These are phyloP conservation scores for Chrosomus eos DNA, from an alignment of 2,797 vertebrate species.

Conservation along the genomic window DNA sequence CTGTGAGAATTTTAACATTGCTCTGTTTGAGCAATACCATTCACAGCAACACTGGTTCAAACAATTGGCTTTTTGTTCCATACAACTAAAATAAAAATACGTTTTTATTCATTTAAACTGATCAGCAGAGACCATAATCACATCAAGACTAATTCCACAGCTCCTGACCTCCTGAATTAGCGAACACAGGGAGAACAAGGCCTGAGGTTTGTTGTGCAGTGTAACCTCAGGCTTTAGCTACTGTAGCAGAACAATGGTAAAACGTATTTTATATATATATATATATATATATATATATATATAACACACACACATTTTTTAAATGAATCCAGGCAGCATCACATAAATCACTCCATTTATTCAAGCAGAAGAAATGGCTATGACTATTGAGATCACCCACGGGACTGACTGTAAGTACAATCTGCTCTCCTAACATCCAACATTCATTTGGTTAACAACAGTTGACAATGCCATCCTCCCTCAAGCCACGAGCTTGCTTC, in stretches of 20 bases:
- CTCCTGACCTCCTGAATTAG: constrained; percentile 32
- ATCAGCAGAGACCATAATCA: constrained; percentile 22
- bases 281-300: too few species aligned
- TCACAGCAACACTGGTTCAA: constrained; percentile 5
- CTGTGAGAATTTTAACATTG: not conserved
- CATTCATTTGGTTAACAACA: constrained; percentile 34
- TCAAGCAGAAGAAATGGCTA: constrained; percentile 36
- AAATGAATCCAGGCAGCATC: not conserved
- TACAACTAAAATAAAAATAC: not conserved
- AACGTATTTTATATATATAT: not conserved
- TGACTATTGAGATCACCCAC: constrained; percentile 45
- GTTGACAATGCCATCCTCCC: constrained; percentile 17
- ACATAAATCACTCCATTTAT: constrained; percentile 18
- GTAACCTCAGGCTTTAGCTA: constrained; percentile 10
- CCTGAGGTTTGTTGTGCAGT: constrained; percentile 5
- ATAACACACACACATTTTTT: too few species aligned
- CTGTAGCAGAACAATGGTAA: not conserved
- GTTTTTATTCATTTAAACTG: not conserved
- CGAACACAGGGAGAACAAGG: constrained; percentile 18
- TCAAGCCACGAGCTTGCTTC: constrained; percentile 10
- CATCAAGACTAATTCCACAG: constrained; percentile 27
- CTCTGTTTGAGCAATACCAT: not conserved
- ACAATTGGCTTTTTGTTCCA: not conserved
- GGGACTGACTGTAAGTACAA: constrained; percentile 35
- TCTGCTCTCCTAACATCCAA: constrained; percentile 35